A percentile compares a stretch with the other conserved stretches of the same genome.
phyloP scores from a whole-genome alignment of 2,888 invertebrate genomes.

The Agonopterix alstromeriana region DNA sequence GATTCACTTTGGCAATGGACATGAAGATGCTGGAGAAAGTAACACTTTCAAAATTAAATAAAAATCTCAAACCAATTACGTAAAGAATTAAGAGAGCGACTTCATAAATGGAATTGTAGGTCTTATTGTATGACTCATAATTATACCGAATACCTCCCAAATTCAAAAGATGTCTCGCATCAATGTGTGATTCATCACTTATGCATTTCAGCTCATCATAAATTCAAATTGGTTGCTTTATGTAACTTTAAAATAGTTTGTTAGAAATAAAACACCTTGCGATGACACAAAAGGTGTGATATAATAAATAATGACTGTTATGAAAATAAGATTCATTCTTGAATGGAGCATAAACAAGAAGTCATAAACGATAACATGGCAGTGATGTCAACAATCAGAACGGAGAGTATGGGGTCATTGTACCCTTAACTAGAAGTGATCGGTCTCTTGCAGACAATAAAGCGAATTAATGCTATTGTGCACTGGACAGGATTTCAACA shows the following conservation, averaged over 20 bases:
- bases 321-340: slow-evolving; percentile 1
- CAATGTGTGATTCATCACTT: slow-evolving; percentile 31
- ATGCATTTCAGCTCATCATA: slow-evolving; percentile 24
- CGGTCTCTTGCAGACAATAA: slow-evolving; percentile 47
- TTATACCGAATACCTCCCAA: not conserved
- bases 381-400: slow-evolving; percentile 40
- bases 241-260: slow-evolving; percentile 5
- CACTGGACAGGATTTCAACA: slow-evolving; percentile 28
- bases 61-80: slow-evolving; percentile 1
- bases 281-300: slow-evolving; percentile 2
- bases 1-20: slow-evolving; percentile 6
- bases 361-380: not conserved
- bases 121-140: not conserved
- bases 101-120: not conserved
- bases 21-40: slow-evolving; percentile 5
- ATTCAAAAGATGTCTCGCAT: slow-evolving; percentile 16
- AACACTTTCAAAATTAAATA: slow-evolving; percentile 5
- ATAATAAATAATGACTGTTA: slow-evolving; percentile 6
- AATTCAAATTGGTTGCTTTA: slow-evolving; percentile 23
- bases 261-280: not conserved
- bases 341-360: no score
- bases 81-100: not conserved
- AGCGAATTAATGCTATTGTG: slow-evolving; percentile 42
- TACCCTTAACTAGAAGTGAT: slow-evolving; percentile 50
- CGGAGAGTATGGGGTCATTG: slow-evolving; percentile 50